Conservation (phyloP, 2,888 invertebrate species). For the Eustalomyia histrio region DNA sequence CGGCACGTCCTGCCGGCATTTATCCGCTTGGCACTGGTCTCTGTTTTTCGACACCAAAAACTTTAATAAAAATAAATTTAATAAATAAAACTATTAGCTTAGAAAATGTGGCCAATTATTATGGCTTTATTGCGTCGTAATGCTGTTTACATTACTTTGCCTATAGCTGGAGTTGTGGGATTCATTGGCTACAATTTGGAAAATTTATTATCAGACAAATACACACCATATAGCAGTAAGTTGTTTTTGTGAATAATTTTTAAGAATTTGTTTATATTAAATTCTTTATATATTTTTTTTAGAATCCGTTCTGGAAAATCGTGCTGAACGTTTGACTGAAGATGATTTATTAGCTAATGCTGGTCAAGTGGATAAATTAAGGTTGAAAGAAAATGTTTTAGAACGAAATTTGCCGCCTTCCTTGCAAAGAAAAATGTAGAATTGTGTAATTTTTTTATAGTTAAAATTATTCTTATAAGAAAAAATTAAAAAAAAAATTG, state of each 20-base stretch:
- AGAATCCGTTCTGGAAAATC: slow-evolving; percentile 87
- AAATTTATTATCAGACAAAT: slow-evolving; percentile 85
- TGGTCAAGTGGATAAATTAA: slow-evolving; percentile 84
- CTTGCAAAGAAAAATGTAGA: slow-evolving; percentile 78
- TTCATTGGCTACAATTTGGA: slow-evolving; percentile 93
- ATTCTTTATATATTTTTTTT: slow-evolving; percentile 45
- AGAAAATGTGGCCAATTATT: slow-evolving; percentile 87
- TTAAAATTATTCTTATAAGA: slow-evolving; percentile 47
- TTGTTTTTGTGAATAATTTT: not conserved
- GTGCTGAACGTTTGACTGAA: slow-evolving; percentile 84
- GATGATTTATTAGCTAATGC: slow-evolving; percentile 82
- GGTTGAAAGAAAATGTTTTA: slow-evolving; percentile 84
- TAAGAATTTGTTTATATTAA: not conserved
- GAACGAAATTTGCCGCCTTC: slow-evolving; percentile 85
- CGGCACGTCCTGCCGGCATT: too few relatives aligned
- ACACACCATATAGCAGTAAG: slow-evolving; percentile 87
- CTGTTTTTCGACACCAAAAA: not conserved
- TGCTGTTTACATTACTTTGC: slow-evolving; percentile 89
- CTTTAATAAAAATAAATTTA: not conserved
- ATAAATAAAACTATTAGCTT: not conserved
- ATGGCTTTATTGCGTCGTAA: slow-evolving; percentile 85
- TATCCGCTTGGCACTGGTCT: too few relatives aligned
- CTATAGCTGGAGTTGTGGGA: slow-evolving; percentile 90
- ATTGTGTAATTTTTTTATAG: not conserved
- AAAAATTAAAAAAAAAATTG: slow-evolving; percentile 69